A percentile compares a stretch with the other conserved stretches of the same genome.
Evolutionary conservation across 2,888 invertebrate species (phyloP).

Genomic region (Argyra leucocephala): DNA sequence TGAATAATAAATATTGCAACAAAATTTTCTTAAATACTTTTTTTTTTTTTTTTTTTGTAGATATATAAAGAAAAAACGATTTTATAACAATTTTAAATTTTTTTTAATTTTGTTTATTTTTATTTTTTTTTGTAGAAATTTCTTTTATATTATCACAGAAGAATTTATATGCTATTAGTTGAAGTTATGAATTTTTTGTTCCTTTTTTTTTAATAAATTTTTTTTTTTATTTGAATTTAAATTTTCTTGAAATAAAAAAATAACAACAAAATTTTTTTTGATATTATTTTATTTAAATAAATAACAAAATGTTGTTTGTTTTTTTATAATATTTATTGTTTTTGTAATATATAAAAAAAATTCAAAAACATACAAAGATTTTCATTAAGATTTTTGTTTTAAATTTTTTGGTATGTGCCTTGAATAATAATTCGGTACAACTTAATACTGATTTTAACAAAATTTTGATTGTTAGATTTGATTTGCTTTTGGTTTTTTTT

Average conservation of each 20-base stretch:
- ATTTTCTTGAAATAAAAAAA: no score
- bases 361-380: no score
- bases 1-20: slow-evolving; percentile 4
- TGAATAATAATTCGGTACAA: not conserved
- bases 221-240: slow-evolving; percentile 26
- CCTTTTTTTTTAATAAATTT: slow-evolving; percentile 22
- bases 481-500: not conserved
- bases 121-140: slow-evolving; percentile 20
- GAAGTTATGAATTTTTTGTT: slow-evolving; percentile 19
- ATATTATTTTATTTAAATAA: slow-evolving; percentile 27
- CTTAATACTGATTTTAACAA: slow-evolving; percentile 3
- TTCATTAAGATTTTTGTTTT: no score
- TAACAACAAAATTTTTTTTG: slow-evolving; percentile 19
- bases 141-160: slow-evolving; percentile 16
- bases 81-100: slow-evolving; percentile 24
- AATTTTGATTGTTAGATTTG: not conserved
- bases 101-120: slow-evolving; percentile 26
- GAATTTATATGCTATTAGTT: slow-evolving; percentile 20
- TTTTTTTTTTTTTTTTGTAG: slow-evolving; percentile 14
- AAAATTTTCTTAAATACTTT: not conserved
- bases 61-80: slow-evolving; percentile 19
- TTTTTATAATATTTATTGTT: not conserved
- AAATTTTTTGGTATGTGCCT: not conserved
- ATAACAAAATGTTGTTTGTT: slow-evolving; percentile 21
- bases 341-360: not conserved